Evolutionary conservation across 1,140 invertebrate genomes (phyloP), one percentile per base, ranked within the genome.

Genomic region (Drosophila takahashii): DNA sequence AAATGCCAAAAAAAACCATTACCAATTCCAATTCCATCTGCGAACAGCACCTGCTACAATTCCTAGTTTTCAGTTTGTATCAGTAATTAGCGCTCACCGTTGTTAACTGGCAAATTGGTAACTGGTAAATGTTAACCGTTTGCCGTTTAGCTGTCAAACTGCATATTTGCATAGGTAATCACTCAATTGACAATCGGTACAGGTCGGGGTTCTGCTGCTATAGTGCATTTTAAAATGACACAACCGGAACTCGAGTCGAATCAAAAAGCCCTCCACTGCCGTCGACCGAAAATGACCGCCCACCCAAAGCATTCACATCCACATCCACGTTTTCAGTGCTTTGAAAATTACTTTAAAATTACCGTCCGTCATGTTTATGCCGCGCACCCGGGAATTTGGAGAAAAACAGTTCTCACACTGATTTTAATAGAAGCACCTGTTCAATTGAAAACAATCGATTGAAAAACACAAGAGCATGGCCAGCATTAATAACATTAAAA

Each of bases 101-200:
- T 66, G 27, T 44, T 32, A 44, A 18, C 41, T 44, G 16, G 16
- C 9, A 18, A 18, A 22, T 41, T 37, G 13, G 10, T 4, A n/a
- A 10, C 36, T n/a, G 9, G 10, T 13, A 37, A 13, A 10, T 4
- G 16, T 10, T 67, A 69, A 56, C 51, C 26, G 62, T 18, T 13
- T 26, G n/a, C 42, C 57, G 57, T 48, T 62, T 41, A 62, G 13
- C 58, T 36, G 64, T 64, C 64, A 29, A 41, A 44, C 45, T 65
- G 60, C 64, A 65, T 67, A 65, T 65, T 67, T 67, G 64, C 64
- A 67, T 67, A 44, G 59, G 45, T 67, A 65, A 65, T 65, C 36
- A 13, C 44, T 34, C 26, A 61, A 66, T 62, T 36, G 62, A 11
- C 57, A 69, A 42, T 36, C 8, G 29, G 29, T 8, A 0, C 29